Evolutionary conservation across 2,888 invertebrate genomes (phyloP).

Genomic region (Caenorhabditis sinica): DNA sequence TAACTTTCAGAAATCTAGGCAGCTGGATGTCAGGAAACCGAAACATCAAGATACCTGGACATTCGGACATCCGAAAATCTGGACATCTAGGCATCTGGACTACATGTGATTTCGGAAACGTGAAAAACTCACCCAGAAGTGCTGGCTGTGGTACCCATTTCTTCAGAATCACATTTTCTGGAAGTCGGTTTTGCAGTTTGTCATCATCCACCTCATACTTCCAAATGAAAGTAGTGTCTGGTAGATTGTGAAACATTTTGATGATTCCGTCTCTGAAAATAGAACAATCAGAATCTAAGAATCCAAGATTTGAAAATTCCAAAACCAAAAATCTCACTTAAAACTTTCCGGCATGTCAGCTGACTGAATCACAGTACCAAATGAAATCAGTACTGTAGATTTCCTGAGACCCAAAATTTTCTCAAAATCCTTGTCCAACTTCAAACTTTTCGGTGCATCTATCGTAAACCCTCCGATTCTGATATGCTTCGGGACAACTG

Average conservation of each 20-base stretch:
- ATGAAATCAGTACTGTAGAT: constrained; percentile 60
- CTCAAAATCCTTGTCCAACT: constrained; percentile 45
- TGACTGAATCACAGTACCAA: constrained; percentile 58
- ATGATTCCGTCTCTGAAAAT: constrained; percentile 45
- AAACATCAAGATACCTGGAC: too few species aligned
- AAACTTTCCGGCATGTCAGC: constrained; percentile 56
- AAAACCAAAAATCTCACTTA: constrained; percentile 55
- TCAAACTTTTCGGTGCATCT: constrained; percentile 28
- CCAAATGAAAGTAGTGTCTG: constrained; percentile 49
- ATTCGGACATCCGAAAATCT: too few species aligned
- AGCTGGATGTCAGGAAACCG: too few species aligned
- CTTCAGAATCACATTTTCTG: constrained; percentile 39
- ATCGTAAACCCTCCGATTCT: constrained; percentile 53
- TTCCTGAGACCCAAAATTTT: constrained; percentile 44
- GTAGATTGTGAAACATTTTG: constrained; percentile 48
- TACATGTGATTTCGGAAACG: too few species aligned
- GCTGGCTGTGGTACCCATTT: constrained; percentile 54
- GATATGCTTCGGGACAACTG: constrained; percentile 28
- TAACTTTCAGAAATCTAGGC: too few species aligned
- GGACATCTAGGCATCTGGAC: too few species aligned
- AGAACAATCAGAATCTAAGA: too few species aligned
- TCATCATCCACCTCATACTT: constrained; percentile 46
- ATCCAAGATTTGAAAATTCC: neutral
- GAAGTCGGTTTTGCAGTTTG: constrained; percentile 4
- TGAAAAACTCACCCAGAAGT: constrained; percentile 27